Evolutionary conservation across 2,888 invertebrate species (phyloP).

Genomic region (Nomada goodeniana): DNA sequence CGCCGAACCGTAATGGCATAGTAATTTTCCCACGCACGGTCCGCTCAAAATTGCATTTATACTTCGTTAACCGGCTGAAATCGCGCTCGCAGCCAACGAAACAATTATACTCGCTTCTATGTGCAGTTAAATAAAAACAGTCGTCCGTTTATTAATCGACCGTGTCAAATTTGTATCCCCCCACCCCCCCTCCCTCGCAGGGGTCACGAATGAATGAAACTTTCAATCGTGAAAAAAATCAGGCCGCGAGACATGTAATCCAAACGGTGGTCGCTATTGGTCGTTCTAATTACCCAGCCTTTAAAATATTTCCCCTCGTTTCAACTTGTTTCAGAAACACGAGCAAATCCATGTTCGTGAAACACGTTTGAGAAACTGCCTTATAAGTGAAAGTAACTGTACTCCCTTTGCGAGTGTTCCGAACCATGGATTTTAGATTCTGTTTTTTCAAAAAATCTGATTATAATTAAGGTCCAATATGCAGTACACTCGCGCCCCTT

Average conservation of each 20-base stretch:
- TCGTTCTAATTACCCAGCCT: neutral
- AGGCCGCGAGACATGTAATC: neutral
- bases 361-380: conserved; percentile 16
- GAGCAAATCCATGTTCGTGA: conserved; percentile 10
- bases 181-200: too few species aligned
- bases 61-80: conserved; percentile 33
- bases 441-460: too few species aligned
- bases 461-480: conserved; percentile 21
- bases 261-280: neutral
- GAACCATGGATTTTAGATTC: conserved; percentile 13
- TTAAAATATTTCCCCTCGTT: neutral
- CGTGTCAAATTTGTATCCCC: neutral
- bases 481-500: neutral
- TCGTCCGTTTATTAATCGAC: conserved; percentile 32
- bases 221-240: too few species aligned
- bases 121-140: conserved; percentile 18
- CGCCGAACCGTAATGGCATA: conserved; percentile 39
- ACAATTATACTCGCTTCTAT: conserved; percentile 38
- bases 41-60: conserved; percentile 35
- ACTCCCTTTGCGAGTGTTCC: conserved; percentile 2
- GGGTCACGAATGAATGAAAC: neutral
- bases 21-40: conserved; percentile 23
- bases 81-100: conserved; percentile 20
- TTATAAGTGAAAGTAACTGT: conserved; percentile 46
- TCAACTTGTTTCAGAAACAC: conserved; percentile 33